These are phyloP conservation scores for Thalassaphorura encarpata DNA, from an alignment of 1,140 invertebrate species.

Conservation along the genomic window DNA sequence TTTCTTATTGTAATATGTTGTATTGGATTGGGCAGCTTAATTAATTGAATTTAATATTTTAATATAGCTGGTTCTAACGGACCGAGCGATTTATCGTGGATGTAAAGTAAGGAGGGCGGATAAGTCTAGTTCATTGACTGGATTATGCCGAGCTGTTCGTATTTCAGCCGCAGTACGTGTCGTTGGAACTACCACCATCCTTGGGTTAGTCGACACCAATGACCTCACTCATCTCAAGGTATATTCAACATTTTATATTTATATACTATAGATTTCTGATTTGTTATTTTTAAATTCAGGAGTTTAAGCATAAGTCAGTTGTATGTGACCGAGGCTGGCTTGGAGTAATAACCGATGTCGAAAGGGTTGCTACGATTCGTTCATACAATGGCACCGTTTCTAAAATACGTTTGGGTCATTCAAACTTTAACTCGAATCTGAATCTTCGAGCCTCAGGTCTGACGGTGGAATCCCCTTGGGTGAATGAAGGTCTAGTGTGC, in stretches of 20 bases:
- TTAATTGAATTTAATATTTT: background rate
- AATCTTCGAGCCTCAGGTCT: background rate
- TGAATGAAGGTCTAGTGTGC: too few species aligned
- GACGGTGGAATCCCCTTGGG: conserved; percentile 3
- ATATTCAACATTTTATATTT: background rate
- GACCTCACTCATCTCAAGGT: conserved; percentile 1
- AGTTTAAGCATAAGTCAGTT: conserved; percentile 1
- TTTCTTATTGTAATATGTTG: background rate
- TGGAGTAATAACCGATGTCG: background rate
- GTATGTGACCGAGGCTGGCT: background rate
- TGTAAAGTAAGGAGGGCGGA: background rate
- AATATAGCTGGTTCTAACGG: background rate
- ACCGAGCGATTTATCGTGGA: background rate
- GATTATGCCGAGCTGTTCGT: background rate
- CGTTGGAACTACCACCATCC: background rate
- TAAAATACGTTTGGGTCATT: too few species aligned
- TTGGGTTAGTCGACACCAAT: background rate
- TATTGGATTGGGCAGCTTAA: too few species aligned
- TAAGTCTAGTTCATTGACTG: background rate
- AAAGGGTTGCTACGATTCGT: background rate
- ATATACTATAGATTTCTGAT: background rate
- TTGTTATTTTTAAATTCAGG: background rate
- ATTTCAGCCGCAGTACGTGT: background rate
- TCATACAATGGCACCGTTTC: too few species aligned
- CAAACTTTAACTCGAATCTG: background rate